A percentile compares a stretch with the other conserved stretches of the same genome.
phyloP scores from a whole-genome alignment of 37 sponge, comb jelly and placozoan species.

The Aphrocallistes beatrix region DNA sequence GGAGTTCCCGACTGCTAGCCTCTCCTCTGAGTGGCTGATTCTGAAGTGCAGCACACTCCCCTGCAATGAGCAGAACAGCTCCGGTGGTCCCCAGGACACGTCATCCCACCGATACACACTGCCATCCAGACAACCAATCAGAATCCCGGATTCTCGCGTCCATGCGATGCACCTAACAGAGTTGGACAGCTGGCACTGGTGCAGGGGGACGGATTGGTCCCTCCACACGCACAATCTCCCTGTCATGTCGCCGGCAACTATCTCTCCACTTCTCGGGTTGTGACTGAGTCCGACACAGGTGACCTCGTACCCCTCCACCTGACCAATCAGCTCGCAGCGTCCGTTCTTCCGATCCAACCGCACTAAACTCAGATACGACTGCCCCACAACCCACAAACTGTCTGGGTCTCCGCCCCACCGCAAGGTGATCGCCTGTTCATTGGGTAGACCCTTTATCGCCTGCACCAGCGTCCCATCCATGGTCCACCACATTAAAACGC shows the following conservation, averaged over 20 bases:
- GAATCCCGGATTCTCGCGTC: not conserved
- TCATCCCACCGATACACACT: not conserved
- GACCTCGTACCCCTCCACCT: not conserved
- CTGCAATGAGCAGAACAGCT: not conserved
- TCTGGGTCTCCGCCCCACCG: not conserved
- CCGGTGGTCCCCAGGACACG: not conserved
- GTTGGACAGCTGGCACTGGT: not conserved
- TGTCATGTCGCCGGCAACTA: not conserved
- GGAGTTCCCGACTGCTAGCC: not conserved
- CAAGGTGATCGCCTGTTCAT: not conserved
- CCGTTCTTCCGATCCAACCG: not conserved
- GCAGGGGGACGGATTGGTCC: not conserved
- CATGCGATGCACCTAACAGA: not conserved
- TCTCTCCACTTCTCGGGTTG: not conserved
- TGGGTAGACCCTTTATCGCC: not conserved
- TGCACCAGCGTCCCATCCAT: not conserved
- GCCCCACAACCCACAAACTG: not conserved
- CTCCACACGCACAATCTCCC: not conserved
- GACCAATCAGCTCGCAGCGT: not conserved
- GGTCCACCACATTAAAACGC: not conserved
- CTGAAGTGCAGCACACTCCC: not conserved
- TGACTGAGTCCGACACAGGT: not conserved
- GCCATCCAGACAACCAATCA: not conserved
- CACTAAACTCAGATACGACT: not conserved
- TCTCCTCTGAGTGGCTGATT: not conserved